Evolutionary conservation across 2,888 invertebrate species (phyloP).

Genomic region (Psylliodes chrysocephalus): DNA sequence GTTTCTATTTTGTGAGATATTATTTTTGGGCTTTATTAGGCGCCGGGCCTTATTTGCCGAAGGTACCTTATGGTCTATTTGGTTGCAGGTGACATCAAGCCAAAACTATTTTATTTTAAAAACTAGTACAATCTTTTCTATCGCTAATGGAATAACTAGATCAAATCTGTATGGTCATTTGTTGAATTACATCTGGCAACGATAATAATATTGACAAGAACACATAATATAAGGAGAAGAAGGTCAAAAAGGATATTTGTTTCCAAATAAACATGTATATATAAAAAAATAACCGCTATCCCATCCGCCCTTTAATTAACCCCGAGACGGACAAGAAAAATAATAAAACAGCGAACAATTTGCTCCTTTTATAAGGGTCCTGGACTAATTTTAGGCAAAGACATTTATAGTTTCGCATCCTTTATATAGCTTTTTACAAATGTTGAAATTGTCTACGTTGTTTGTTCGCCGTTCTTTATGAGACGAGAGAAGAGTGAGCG

Average conservation of each 20-base stretch:
- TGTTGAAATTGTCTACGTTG: conserved; percentile 58
- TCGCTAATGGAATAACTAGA: too few relatives aligned
- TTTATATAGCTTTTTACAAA: conserved; percentile 59
- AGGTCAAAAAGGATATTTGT: conserved; percentile 10
- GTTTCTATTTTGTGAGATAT: too few relatives aligned
- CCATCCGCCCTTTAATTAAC: conserved; percentile 27
- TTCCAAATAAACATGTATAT: too few relatives aligned
- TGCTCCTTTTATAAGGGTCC: conserved; percentile 50
- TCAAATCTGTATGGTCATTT: neutral
- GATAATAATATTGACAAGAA: neutral
- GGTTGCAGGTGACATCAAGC: too few relatives aligned
- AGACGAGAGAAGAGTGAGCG: conserved; percentile 43
- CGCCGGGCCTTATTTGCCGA: too few relatives aligned
- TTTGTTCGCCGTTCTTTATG: conserved; percentile 50
- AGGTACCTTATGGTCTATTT: too few relatives aligned
- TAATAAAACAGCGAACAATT: conserved; percentile 57
- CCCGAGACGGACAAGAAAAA: conserved; percentile 51
- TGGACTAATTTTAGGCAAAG: conserved; percentile 61
- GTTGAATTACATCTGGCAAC: neutral
- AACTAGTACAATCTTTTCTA: too few relatives aligned
- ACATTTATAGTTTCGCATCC: conserved; percentile 62
- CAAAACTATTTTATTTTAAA: too few relatives aligned
- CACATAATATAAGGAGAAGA: neutral
- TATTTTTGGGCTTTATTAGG: too few relatives aligned
- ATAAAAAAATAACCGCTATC: conserved; percentile 13